Evolutionary conservation across 1,140 invertebrate genomes (phyloP).

Genomic region (Eurosta solidaginis): DNA sequence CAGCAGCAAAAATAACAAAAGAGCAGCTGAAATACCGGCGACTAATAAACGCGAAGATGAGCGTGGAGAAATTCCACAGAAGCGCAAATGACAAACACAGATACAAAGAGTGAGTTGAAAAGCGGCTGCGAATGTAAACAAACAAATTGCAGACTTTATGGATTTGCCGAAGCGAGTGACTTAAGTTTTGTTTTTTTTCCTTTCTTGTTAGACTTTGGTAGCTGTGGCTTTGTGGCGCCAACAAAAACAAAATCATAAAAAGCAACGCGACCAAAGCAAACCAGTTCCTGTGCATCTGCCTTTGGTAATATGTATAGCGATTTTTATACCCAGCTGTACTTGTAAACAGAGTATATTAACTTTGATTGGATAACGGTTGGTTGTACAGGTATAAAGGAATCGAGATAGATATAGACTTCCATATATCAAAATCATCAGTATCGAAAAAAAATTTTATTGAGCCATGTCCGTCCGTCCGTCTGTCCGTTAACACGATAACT

Average conservation of each 20-base stretch:
- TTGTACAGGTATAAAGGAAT: too few relatives aligned
- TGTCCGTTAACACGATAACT: too few relatives aligned
- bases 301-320: neutral
- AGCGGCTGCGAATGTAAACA: neutral
- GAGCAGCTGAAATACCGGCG: too few relatives aligned
- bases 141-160: slow-evolving; percentile 16
- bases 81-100: neutral
- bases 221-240: neutral
- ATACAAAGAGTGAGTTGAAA: neutral
- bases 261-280: neutral
- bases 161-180: neutral
- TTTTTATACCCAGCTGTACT: too few relatives aligned
- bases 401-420: too few relatives aligned
- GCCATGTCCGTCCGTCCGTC: too few relatives aligned
- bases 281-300: neutral
- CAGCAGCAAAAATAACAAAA: neutral
- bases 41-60: neutral
- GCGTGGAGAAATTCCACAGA: neutral
- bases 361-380: too few relatives aligned
- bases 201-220: neutral
- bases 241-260: neutral
- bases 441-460: too few relatives aligned
- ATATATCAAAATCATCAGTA: too few relatives aligned
- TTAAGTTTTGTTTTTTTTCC: neutral
- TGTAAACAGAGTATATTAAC: too few relatives aligned